Evolutionary conservation across 2,888 invertebrate genomes (phyloP).

Genomic region (Phengaris arion): DNA sequence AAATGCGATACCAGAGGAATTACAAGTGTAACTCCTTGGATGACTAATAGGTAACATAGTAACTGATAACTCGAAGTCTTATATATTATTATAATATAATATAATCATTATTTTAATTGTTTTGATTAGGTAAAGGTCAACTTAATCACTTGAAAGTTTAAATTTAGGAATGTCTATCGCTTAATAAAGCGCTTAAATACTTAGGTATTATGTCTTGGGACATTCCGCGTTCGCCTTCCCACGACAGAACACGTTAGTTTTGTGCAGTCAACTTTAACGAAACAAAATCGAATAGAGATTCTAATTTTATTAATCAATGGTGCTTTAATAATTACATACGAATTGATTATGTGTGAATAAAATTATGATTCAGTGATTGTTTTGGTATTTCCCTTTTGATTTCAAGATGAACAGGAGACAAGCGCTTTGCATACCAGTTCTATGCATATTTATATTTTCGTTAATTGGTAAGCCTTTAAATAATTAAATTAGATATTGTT

Average conservation of each 20-base stretch:
- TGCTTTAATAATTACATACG: conserved; percentile 38
- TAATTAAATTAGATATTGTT: neutral
- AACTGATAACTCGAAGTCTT: no score
- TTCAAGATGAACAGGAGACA: conserved; percentile 55
- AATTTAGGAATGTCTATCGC: conserved; percentile 7
- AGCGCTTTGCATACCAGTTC: conserved; percentile 49
- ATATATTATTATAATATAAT: no score
- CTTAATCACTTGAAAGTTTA: conserved; percentile 22
- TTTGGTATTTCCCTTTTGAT: conserved; percentile 44
- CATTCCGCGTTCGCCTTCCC: conserved; percentile 65
- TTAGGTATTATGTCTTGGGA: conserved; percentile 25
- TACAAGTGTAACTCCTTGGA: no score
- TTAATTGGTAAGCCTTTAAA: conserved; percentile 55
- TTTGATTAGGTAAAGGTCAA: conserved; percentile 27
- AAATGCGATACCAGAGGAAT: no score
- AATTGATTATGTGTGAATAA: conserved; percentile 36
- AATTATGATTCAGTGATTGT: conserved; percentile 55
- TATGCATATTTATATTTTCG: conserved; percentile 54
- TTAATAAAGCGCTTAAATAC: neutral
- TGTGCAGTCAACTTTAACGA: conserved; percentile 50
- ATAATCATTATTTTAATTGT: neutral
- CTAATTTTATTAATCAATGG: conserved; percentile 53
- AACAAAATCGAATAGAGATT: conserved; percentile 32
- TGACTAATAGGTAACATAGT: no score
- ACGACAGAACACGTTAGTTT: conserved; percentile 62